Base-by-base conservation (phyloP, 2,888 invertebrate genomes). In the Drosophila histrio region DNA sequence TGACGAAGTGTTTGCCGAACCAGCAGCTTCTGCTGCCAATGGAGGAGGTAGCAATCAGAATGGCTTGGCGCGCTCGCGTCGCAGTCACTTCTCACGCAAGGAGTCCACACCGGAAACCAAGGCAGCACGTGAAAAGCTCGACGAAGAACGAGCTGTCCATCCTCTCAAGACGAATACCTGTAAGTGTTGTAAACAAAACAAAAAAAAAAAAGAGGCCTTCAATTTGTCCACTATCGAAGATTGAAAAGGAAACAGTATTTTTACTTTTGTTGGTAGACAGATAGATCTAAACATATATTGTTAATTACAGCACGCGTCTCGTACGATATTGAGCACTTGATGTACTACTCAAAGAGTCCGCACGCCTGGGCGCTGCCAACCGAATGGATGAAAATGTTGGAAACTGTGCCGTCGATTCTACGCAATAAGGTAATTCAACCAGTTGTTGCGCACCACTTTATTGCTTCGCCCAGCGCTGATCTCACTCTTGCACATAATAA, bases 41-140 rank as follows among this genome's bases (percentile, higher is more conserved):
- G 89, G 72, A 0, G 89, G 72, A 0, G 50, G 85, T 46, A 60
- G 26, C 38, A 83, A 58, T 49, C 85, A 82, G 17, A 84, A 92
- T 78, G 92, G 92, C 2, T 64, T 92, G 56, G 90, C 91, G 21
- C 90, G 92, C 57, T 92, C 92, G 3, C 89, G 92, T 22, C 89
- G 92, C 67, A 92, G 92, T 77, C 92, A 92, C 67, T 92, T 92
- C 65, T 92, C 92, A 19, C 91, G 91, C 30, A 92, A 92, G 77
- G 92, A 92, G 68, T 91, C 91, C 8, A 90, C 91, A 22, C 91
- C 92, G 13, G 92, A 92, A 70, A 34, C 68, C 2, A 79, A 81
- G 60, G 76, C 71, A 26, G 50, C 67, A 38, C 88, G 86, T 13
- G 79, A 74, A 47, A 88, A 80, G 38, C n/a, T 66, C 1, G 87